These are phyloP conservation scores for Brachionus rotundiformis DNA, from an alignment of 1,140 invertebrate species.

Conservation along the genomic window DNA sequence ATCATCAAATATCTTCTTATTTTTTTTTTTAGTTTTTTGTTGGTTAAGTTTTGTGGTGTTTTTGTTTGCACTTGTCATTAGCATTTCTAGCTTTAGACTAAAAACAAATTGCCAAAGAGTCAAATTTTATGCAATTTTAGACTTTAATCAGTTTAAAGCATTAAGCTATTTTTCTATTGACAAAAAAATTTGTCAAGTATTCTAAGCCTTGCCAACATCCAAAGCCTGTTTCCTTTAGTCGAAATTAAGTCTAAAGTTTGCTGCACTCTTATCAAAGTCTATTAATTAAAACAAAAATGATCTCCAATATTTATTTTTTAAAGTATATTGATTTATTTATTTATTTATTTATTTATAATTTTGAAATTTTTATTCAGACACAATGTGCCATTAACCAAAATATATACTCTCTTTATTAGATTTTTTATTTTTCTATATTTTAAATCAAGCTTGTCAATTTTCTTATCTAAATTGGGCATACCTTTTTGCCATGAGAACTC, in stretches of 20 bases:
- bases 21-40: background rate
- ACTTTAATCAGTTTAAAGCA: slow-evolving; percentile 31
- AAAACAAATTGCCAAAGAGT: background rate
- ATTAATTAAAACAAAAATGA: slow-evolving; percentile 42
- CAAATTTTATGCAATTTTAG: slow-evolving; percentile 44
- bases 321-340: slow-evolving; percentile 1
- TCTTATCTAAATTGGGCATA: slow-evolving; percentile 15
- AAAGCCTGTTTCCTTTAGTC: background rate
- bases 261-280: slow-evolving; percentile 11
- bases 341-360: background rate
- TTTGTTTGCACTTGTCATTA: slow-evolving; percentile 37
- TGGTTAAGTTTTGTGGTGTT: background rate
- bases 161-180: background rate
- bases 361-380: slow-evolving; percentile 19
- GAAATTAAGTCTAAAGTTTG: background rate
- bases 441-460: slow-evolving; percentile 27
- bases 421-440: background rate
- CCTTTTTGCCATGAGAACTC: background rate
- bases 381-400: background rate
- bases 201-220: background rate
- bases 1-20: slow-evolving; percentile 1
- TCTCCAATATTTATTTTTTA: slow-evolving; percentile 24
- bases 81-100: background rate
- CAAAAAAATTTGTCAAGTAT: background rate
- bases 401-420: too few relatives aligned